Conservation (phyloP, 2,797 vertebrate genomes). For the Benthosema pterotum region DNA sequence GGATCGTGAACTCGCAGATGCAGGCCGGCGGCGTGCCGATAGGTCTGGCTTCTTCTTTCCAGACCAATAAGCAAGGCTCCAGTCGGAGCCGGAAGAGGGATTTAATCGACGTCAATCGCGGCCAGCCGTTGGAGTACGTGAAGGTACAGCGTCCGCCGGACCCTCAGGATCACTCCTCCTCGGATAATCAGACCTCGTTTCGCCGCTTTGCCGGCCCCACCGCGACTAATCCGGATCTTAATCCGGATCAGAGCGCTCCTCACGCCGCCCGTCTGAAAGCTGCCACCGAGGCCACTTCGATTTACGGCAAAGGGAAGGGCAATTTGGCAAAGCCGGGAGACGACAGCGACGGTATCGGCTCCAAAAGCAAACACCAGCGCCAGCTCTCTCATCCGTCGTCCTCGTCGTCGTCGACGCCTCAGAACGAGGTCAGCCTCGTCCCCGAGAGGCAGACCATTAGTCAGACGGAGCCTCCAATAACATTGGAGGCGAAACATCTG, state of each 20-base stretch:
- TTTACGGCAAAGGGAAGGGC: constrained; percentile 54
- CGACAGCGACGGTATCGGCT: constrained; percentile 38
- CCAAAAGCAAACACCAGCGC: constrained; percentile 70
- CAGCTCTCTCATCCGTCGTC: constrained; percentile 53
- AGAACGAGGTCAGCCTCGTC: constrained; percentile 61
- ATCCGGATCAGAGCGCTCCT: constrained; percentile 47
- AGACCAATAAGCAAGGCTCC: constrained; percentile 72
- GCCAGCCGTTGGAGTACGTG: constrained; percentile 69
- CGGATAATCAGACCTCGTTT: constrained; percentile 75
- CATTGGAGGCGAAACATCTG: constrained; percentile 64
- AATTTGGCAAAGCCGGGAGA: constrained; percentile 46
- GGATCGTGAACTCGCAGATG: constrained; percentile 81
- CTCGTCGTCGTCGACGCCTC: constrained; percentile 65
- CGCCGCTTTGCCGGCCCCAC: constrained; percentile 65
- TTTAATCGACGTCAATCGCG: constrained; percentile 80
- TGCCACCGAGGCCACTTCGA: constrained; percentile 45
- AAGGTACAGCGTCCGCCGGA: constrained; percentile 64
- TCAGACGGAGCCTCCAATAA: constrained; percentile 67
- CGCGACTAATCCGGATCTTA: constrained; percentile 58
- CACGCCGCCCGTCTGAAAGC: constrained; percentile 51
- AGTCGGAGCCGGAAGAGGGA: constrained; percentile 82
- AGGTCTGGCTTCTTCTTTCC: constrained; percentile 68
- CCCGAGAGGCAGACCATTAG: constrained; percentile 54
- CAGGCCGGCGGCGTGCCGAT: constrained; percentile 70
- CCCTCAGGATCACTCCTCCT: constrained; percentile 63